Evolutionary conservation across 2,888 invertebrate genomes (phyloP), one percentile per base, ranked within the genome.

Genomic region (Pyralis farinalis): DNA sequence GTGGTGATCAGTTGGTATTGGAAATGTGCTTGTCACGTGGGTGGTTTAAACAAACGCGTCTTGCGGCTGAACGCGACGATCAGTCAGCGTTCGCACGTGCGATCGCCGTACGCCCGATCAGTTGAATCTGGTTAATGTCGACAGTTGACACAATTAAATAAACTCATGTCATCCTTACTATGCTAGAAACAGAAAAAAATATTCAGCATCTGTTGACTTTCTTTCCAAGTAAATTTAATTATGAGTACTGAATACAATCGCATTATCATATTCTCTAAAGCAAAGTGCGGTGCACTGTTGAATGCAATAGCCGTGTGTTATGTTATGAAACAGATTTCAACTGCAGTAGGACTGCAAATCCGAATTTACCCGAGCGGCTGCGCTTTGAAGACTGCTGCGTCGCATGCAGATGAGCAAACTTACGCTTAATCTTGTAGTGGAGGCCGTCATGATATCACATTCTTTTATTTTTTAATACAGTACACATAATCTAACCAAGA

Each of bases 371-470:
- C 77, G 58, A 66, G 72, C 72, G 71, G 78, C 65, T 79, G 68
- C 69, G 65, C 77, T 79, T 74, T 81, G 77, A 74, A 74, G 77
- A 69, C 69, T 69, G 62, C 66, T 67, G 65, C 59, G 64, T 73
- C 69, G 78, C 78, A 83, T 83, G 78, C 80, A 83, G 78, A 81
- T 82, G 80, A 80, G 76, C 67, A 75, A 70, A 71, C 73, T n/a
- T 73, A 72, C 71, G 70, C 73, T 83, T 79, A 82, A 81, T 81
- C 80, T 75, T 82, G 79, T 78, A 80, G 78, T 81, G 79, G 76
- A 75, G 72, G 72, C 71, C 72, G 69, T 71, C 78, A 77, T 81
- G 79, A 75, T 77, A 80, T 80, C 79, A 67, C 78, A 79, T 80
- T 58, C 64, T 71, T 69, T 64, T 68, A 67, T 73, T 70, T 64